These are phyloP conservation scores for Chironomus tepperi DNA, from an alignment of 1,140 invertebrate species.

Conservation along the genomic window DNA sequence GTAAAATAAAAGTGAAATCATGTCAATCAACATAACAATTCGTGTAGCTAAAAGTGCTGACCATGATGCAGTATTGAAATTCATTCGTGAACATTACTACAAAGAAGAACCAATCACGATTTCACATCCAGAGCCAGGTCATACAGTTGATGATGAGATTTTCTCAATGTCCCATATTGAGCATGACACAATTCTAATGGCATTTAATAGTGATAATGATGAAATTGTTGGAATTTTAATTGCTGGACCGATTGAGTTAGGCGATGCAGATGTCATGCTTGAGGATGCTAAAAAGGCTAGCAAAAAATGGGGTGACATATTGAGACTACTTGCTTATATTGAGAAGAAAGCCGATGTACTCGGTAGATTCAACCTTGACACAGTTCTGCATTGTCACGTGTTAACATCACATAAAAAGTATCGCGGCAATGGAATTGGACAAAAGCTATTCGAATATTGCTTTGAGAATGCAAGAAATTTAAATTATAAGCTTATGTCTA, in stretches of 20 bases:
- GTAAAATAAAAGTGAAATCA: no score
- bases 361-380: conserved; percentile 24
- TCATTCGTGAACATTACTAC: conserved; percentile 27
- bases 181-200: conserved; percentile 16
- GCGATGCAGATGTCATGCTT: conserved; percentile 27
- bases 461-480: conserved; percentile 20
- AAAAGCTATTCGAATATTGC: conserved; percentile 25
- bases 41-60: conserved; percentile 25
- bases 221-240: conserved; percentile 26
- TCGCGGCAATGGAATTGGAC: conserved; percentile 26
- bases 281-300: conserved; percentile 21
- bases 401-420: conserved; percentile 25
- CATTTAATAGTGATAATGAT: not conserved
- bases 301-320: conserved; percentile 27
- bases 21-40: conserved; percentile 17
- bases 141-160: conserved; percentile 26
- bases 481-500: conserved; percentile 25
- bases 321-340: conserved; percentile 26
- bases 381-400: conserved; percentile 28
- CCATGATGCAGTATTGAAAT: conserved; percentile 26
- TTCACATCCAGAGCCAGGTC: conserved; percentile 28
- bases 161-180: conserved; percentile 20
- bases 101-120: conserved; percentile 27
- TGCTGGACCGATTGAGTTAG: conserved; percentile 26
- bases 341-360: conserved; percentile 28